Conservation (phyloP, 23 tunicate species). For the Styela plicata region DNA sequence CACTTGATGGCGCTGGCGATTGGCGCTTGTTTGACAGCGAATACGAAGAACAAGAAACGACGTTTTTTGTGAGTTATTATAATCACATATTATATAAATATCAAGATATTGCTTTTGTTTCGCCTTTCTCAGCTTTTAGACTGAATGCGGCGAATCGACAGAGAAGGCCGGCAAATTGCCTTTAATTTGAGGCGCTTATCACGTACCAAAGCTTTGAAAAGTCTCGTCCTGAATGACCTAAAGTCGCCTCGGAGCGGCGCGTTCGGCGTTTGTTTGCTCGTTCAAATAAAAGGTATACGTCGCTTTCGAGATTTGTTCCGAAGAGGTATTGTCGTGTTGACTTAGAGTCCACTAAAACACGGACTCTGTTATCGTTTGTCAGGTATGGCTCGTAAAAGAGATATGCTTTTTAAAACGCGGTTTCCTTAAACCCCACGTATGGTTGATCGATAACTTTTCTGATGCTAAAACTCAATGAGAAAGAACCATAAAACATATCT, state of each 20-base stretch:
- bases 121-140: not conserved
- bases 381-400: not conserved
- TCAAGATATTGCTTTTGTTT: not conserved
- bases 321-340: not conserved
- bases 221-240: not conserved
- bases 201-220: not conserved
- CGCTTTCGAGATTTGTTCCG: not conserved
- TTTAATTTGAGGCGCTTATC: not conserved
- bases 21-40: too few species aligned
- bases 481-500: not conserved
- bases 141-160: not conserved
- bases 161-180: not conserved
- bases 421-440: not conserved
- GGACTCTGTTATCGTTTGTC: not conserved
- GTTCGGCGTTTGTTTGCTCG: not conserved
- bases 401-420: not conserved
- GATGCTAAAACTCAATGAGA: not conserved
- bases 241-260: not conserved
- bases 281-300: not conserved
- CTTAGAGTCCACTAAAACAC: not conserved
- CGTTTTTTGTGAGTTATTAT: too few species aligned
- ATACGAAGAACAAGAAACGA: too few species aligned
- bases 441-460: not conserved
- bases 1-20: too few species aligned
- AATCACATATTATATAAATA: too few species aligned